Evolutionary conservation across 2,888 invertebrate species (phyloP).

Genomic region (Carterocephalus palaemon): DNA sequence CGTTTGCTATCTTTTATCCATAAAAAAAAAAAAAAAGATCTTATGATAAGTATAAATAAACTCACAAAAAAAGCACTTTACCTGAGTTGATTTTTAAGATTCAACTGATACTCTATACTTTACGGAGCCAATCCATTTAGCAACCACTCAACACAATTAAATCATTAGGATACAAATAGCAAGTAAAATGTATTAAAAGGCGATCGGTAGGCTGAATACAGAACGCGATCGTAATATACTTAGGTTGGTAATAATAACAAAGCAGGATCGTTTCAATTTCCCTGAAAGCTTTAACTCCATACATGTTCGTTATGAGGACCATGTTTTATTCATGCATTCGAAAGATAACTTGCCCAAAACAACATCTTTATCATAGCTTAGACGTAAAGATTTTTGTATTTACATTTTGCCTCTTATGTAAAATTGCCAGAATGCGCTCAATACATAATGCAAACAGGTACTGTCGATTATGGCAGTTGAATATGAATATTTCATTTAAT

Average conservation of each 20-base stretch:
- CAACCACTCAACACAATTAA: constrained; percentile 12
- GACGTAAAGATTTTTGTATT: constrained; percentile 18
- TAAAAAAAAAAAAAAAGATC: too few species aligned
- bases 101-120: too few species aligned
- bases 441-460: too few species aligned
- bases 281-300: constrained; percentile 52
- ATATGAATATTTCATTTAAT: too few species aligned
- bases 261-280: constrained; percentile 54
- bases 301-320: constrained; percentile 30
- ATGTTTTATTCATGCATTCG: constrained; percentile 34
- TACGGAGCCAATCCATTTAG: too few species aligned
- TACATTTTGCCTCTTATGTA: constrained; percentile 14
- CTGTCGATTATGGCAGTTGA: constrained; percentile 1
- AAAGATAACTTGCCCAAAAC: constrained; percentile 35
- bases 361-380: constrained; percentile 38
- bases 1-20: too few species aligned
- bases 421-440: constrained; percentile 26
- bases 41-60: too few species aligned
- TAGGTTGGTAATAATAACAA: constrained; percentile 38
- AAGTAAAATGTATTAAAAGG: constrained; percentile 12
- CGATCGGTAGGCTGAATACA: constrained; percentile 9
- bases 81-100: too few species aligned
- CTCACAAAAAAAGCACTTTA: too few species aligned
- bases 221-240: constrained; percentile 15
- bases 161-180: constrained; percentile 9